A percentile compares a stretch with the other conserved stretches of the same genome.
Conservation (phyloP, 1,140 invertebrate species). For the Scaptomyza hsui region DNA sequence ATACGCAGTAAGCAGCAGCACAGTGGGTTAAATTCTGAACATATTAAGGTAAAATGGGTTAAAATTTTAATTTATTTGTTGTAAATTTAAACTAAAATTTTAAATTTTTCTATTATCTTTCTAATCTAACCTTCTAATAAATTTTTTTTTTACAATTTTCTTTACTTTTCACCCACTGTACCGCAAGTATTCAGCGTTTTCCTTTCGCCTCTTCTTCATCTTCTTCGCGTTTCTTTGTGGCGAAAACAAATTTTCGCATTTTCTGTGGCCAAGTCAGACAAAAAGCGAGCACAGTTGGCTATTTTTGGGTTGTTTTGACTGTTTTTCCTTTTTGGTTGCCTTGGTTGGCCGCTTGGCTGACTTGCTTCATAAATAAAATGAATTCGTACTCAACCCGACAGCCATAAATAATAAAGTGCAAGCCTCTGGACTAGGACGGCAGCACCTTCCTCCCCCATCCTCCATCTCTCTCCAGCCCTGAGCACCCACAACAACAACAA, state of each 20-base stretch:
- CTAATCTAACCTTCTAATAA: too few species aligned
- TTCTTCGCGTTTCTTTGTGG: slow-evolving; percentile 10
- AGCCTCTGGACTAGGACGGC: slow-evolving; percentile 21
- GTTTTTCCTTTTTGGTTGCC: slow-evolving; percentile 34
- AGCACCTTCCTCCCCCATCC: background rate
- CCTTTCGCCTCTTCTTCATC: background rate
- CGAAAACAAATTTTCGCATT: slow-evolving; percentile 22
- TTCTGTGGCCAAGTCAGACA: slow-evolving; percentile 3
- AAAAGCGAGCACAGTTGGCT: slow-evolving; percentile 35
- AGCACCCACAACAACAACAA: slow-evolving; percentile 20
- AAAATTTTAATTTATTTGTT: too few species aligned
- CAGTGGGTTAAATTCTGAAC: background rate
- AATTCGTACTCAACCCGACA: slow-evolving; percentile 77
- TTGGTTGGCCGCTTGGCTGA: slow-evolving; percentile 72
- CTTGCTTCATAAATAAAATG: slow-evolving; percentile 79
- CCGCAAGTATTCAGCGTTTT: background rate
- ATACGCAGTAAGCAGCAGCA: background rate
- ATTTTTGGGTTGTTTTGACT: slow-evolving; percentile 23
- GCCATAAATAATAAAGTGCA: slow-evolving; percentile 80
- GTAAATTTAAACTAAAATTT: too few species aligned
- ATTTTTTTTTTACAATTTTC: too few species aligned
- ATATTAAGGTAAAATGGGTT: too few species aligned
- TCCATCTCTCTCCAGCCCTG: background rate
- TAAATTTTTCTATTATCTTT: too few species aligned
- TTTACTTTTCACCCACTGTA: background rate